Conservation (phyloP, 2,797 vertebrate genomes). For the Prionace glauca region DNA sequence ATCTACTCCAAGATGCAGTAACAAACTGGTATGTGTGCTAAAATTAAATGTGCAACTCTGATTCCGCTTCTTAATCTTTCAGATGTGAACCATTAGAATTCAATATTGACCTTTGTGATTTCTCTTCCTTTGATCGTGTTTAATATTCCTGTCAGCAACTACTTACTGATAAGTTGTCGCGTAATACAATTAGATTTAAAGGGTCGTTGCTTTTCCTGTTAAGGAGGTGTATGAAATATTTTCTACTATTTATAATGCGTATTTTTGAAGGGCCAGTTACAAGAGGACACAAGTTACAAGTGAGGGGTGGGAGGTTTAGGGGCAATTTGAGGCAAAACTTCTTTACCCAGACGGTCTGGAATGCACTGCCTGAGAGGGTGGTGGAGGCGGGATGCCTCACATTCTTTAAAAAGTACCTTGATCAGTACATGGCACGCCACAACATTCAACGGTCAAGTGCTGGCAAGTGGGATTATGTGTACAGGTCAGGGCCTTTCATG, state of each 20-base stretch:
- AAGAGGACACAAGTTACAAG: no score
- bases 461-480: no score
- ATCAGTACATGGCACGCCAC: no score
- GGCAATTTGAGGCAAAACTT: no score
- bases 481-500: no score
- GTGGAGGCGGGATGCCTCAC: no score
- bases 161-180: not conserved
- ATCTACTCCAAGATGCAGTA: not conserved
- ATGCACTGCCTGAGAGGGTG: no score
- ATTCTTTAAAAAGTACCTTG: no score
- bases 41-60: conserved; percentile 25
- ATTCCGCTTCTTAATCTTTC: not conserved
- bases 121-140: not conserved
- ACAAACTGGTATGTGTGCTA: conserved; percentile 22
- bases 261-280: not conserved
- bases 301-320: no score
- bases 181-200: not conserved
- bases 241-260: not conserved
- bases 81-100: not conserved
- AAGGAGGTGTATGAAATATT: not conserved
- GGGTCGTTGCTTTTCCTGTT: not conserved
- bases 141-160: not conserved
- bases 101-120: not conserved
- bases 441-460: no score
- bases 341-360: no score